phyloP scores from a whole-genome alignment of 2,888 invertebrate genomes.

The Agonopterix heracliana region DNA sequence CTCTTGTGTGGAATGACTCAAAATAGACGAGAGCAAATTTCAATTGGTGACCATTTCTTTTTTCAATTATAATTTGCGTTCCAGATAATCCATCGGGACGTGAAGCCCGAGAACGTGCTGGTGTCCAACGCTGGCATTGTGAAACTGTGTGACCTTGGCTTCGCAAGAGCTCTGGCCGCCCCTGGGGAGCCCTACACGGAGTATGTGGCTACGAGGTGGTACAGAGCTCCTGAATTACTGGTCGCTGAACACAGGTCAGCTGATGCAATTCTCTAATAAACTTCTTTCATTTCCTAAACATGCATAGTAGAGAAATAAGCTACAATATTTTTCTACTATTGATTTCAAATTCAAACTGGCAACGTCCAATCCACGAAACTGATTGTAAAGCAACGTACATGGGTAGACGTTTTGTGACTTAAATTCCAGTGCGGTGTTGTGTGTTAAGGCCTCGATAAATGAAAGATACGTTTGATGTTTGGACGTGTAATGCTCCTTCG shows the following conservation, averaged over 20 bases:
- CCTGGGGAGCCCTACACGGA: conserved; percentile 90
- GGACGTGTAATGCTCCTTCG: too few relatives aligned
- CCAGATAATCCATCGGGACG: conserved; percentile 90
- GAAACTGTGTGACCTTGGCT: conserved; percentile 94
- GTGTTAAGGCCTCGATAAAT: too few relatives aligned
- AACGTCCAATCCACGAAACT: too few relatives aligned
- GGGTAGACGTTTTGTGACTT: too few relatives aligned
- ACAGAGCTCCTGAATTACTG: conserved; percentile 89
- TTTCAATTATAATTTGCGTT: neutral
- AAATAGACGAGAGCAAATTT: too few relatives aligned
- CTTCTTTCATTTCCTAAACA: too few relatives aligned
- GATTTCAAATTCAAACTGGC: neutral
- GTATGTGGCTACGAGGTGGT: conserved; percentile 94
- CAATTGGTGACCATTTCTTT: too few relatives aligned
- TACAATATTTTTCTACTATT: neutral
- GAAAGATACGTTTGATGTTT: too few relatives aligned
- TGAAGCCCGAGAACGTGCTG: conserved; percentile 93
- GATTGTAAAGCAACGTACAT: too few relatives aligned
- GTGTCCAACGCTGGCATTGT: conserved; percentile 88
- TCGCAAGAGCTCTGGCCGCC: conserved; percentile 83
- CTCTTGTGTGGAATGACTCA: too few relatives aligned
- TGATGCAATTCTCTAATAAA: neutral
- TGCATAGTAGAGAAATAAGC: too few relatives aligned
- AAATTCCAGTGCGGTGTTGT: too few relatives aligned
- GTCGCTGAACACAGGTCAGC: conserved; percentile 84